Evolutionary conservation across 2,113 vertebrate genomes (phyloP).

Genomic region (Motacilla alba): DNA sequence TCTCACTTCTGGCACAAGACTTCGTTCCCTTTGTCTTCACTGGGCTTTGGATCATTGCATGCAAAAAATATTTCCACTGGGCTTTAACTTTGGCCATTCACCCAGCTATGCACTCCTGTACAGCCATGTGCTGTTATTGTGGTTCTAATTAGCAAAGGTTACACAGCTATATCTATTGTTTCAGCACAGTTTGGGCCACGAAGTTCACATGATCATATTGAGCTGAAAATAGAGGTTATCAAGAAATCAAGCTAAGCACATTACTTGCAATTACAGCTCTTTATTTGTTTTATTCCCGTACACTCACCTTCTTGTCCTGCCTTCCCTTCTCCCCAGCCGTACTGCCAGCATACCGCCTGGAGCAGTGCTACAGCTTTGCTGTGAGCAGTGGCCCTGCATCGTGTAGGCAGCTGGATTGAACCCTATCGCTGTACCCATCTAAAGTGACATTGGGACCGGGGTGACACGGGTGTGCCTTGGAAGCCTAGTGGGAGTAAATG

Average conservation of each 20-base stretch:
- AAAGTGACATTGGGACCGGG: neutral
- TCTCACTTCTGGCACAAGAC: neutral
- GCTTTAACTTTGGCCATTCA: neutral
- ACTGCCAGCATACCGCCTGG: neutral
- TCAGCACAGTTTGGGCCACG: neutral
- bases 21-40: neutral
- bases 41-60: neutral
- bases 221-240: neutral
- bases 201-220: neutral
- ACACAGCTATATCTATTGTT: neutral
- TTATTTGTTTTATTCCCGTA: neutral
- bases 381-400: neutral
- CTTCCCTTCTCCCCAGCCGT: neutral
- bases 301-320: neutral
- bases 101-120: neutral
- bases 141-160: neutral
- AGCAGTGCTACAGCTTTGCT: neutral
- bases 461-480: neutral
- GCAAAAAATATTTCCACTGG: neutral
- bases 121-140: neutral
- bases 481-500: neutral
- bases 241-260: neutral
- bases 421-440: neutral
- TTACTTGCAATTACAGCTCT: neutral
- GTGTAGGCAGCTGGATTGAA: neutral